These are phyloP conservation scores for Cantharis flavilabris DNA, from an alignment of 2,888 invertebrate species.

Conservation along the genomic window DNA sequence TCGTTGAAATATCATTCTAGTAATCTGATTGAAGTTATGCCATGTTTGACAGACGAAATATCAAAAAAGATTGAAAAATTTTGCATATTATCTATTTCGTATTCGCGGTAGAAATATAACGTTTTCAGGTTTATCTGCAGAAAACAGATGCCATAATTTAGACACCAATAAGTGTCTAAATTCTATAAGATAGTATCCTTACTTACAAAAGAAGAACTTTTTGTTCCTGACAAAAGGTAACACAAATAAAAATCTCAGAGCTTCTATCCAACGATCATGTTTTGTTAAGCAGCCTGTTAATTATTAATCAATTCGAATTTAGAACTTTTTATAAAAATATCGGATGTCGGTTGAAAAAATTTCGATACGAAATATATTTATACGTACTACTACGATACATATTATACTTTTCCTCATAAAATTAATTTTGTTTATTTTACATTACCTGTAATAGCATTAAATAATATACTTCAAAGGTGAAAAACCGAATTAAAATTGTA, in stretches of 20 bases:
- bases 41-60: conserved; percentile 32
- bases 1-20: conserved; percentile 41
- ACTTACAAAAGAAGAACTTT: not conserved
- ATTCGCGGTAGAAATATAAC: conserved; percentile 27
- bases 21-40: conserved; percentile 42
- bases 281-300: not conserved
- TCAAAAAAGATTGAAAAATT: conserved; percentile 32
- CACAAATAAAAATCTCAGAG: not conserved
- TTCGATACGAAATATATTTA: too few relatives aligned
- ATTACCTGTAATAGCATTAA: too few relatives aligned
- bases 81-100: conserved; percentile 29
- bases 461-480: not conserved
- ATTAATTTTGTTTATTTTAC: not conserved
- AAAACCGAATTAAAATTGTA: not conserved
- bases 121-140: conserved; percentile 19
- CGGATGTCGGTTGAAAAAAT: not conserved
- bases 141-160: conserved; percentile 14
- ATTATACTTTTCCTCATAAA: not conserved
- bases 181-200: conserved; percentile 12
- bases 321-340: not conserved
- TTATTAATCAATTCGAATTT: not conserved
- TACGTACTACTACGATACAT: too few relatives aligned
- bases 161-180: conserved; percentile 14
- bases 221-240: not conserved
- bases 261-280: not conserved